Evolutionary conservation across 2,888 invertebrate species (phyloP), one percentile per base, ranked within the genome.

Genomic region (Nebria salina): DNA sequence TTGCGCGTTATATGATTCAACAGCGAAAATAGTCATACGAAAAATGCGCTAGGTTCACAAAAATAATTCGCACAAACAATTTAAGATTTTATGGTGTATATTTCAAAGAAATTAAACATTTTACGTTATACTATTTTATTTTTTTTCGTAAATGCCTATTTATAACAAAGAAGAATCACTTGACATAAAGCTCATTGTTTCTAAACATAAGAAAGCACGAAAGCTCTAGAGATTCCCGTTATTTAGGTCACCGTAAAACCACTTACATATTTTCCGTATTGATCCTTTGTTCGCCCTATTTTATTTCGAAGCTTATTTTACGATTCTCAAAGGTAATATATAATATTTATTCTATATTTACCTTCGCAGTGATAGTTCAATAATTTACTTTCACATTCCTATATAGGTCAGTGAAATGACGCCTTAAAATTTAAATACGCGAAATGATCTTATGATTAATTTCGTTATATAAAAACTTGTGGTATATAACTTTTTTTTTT

Each of bases 151-250:
- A 13, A 54, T 13, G 34, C 34, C 4, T 34, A 2, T 34, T 34
- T 34, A 34, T 34, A 34, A 54, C 13, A 54, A 54, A 11, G 8
- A 54, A 7, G 13, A 54, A 54, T 54, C 7, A 54, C 54, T 54
- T 54, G 54, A 54, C 54, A 54, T 54, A 54, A 54, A 54, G 54
- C 54, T 54, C 54, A 54, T 54, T 54, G 54, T 54, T 54, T 54
- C 54, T 54, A 54, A 54, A 13, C 54, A 54, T 8, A 54, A 54
- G 8, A 7, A 54, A 54, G 54, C 54, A 11, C 54, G 54, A 54
- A 54, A 2, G 43, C 43, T 43, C 54, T 11, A 3, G 54, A 54
- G 54, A 54, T 13, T 54, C 5, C 5, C 13, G 7, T 54, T 54
- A 54, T 54, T 54, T 54, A 54, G 54, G 54, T 54, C 54, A 54